Evolutionary conservation across 2,888 invertebrate species (phyloP).

Genomic region (Sinopyrophorus schimmeli): DNA sequence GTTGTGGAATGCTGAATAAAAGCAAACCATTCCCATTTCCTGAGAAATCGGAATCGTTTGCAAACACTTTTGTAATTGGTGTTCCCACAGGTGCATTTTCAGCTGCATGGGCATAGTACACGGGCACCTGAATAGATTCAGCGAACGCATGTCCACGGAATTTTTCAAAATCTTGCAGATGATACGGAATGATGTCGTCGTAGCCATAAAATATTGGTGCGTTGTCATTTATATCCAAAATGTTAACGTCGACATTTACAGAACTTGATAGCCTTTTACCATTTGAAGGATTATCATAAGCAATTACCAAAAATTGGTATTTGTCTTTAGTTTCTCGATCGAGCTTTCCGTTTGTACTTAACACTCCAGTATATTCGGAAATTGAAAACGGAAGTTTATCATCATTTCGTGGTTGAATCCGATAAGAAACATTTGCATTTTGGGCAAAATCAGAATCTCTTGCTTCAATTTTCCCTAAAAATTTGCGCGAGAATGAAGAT

Average conservation of each 20-base stretch:
- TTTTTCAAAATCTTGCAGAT: constrained; percentile 57
- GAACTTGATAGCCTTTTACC: constrained; percentile 67
- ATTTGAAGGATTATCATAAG: constrained; percentile 68
- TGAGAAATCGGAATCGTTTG: constrained; percentile 82
- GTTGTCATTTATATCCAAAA: constrained; percentile 84
- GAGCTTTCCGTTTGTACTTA: constrained; percentile 74
- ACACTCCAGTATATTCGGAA: constrained; percentile 67
- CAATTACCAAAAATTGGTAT: constrained; percentile 72
- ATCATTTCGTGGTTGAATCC: constrained; percentile 57
- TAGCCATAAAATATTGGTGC: constrained; percentile 78
- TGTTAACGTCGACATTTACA: constrained; percentile 79
- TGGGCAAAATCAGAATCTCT: constrained; percentile 78
- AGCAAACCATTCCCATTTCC: constrained; percentile 88
- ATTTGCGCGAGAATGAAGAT: constrained; percentile 70
- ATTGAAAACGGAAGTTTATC: constrained; percentile 69
- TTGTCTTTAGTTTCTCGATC: constrained; percentile 74
- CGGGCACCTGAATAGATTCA: constrained; percentile 63
- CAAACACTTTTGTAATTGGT: constrained; percentile 73
- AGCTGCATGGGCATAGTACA: constrained; percentile 75
- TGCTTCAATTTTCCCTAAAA: constrained; percentile 77
- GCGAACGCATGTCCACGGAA: constrained; percentile 60
- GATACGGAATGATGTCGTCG: constrained; percentile 62
- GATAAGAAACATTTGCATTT: constrained; percentile 78
- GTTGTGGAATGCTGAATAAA: constrained; percentile 73
- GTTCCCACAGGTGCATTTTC: constrained; percentile 78